Evolutionary conservation across 1,140 invertebrate genomes (phyloP).

Genomic region (Leguminivora glycinivorella): DNA sequence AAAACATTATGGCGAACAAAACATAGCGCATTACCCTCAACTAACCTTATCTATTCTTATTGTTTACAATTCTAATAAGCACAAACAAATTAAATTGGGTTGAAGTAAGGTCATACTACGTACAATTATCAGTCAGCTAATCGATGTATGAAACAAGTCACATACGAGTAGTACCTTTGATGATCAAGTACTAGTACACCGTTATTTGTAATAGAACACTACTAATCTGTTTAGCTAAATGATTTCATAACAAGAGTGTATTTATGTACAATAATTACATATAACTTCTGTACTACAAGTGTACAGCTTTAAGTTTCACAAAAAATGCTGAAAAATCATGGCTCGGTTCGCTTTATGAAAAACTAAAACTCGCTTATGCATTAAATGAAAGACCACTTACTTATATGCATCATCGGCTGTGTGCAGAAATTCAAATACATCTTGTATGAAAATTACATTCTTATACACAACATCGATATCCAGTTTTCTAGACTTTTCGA

Average conservation of each 20-base stretch:
- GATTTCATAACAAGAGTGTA: no score
- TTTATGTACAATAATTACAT: no score
- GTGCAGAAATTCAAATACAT: slow-evolving; percentile 45
- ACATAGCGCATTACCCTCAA: not conserved
- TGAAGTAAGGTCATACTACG: not conserved
- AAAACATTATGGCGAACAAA: no score
- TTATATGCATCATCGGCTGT: slow-evolving; percentile 56
- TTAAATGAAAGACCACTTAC: slow-evolving; percentile 51
- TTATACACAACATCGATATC: slow-evolving; percentile 58
- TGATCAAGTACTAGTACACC: no score
- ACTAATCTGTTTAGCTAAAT: no score
- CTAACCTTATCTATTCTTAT: not conserved
- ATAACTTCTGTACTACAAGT: no score
- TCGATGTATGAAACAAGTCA: not conserved
- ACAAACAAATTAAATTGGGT: slow-evolving; percentile 23
- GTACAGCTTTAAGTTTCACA: no score
- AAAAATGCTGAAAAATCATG: no score
- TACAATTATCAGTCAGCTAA: not conserved
- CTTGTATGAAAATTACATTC: slow-evolving; percentile 56
- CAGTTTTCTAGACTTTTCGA: slow-evolving; percentile 59
- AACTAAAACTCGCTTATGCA: not conserved
- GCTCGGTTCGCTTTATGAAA: no score
- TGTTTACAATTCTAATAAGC: slow-evolving; percentile 8
- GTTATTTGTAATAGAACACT: not conserved
- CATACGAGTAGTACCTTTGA: no score